Percentiles rank a stretch among this genome's conserved stretches.
These are phyloP conservation scores for Heliconius melpomene DNA, from an alignment of 1,140 invertebrate species.

Conservation along the genomic window DNA sequence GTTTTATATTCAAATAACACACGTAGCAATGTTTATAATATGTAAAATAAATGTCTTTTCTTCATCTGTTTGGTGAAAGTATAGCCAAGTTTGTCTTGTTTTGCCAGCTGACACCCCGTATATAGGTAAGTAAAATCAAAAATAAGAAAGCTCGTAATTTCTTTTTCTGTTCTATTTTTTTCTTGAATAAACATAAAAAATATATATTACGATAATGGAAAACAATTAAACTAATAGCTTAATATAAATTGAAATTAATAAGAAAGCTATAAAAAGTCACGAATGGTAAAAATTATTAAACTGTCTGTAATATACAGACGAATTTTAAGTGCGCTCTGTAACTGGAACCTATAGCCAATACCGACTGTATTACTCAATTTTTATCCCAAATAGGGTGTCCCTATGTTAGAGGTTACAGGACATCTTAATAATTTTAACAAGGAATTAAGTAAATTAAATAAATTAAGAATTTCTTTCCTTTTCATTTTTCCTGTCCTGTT, in stretches of 20 bases:
- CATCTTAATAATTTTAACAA: not conserved
- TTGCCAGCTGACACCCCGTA: not conserved
- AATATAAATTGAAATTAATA: not conserved
- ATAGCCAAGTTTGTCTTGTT: not conserved
- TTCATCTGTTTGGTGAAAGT: not conserved
- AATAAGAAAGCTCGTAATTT: not conserved
- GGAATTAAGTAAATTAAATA: not conserved
- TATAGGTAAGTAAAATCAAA: not conserved
- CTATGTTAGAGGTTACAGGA: not conserved
- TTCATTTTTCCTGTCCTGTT: too few species aligned
- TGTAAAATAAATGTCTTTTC: not conserved
- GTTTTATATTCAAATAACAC: not conserved
- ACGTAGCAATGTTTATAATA: not conserved
- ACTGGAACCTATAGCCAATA: conserved; percentile 34
- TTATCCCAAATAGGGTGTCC: conserved; percentile 26
- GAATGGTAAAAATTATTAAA: not conserved
- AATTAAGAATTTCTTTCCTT: too few species aligned
- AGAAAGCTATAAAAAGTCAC: not conserved
- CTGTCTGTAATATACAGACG: not conserved
- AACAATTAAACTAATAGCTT: not conserved
- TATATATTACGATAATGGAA: not conserved
- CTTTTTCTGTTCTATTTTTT: not conserved
- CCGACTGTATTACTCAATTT: conserved; percentile 26
- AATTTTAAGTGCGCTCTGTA: conserved; percentile 36
- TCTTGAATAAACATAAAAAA: not conserved